Conservation (phyloP, 2,888 invertebrate genomes). For the Heliconius hortense region DNA sequence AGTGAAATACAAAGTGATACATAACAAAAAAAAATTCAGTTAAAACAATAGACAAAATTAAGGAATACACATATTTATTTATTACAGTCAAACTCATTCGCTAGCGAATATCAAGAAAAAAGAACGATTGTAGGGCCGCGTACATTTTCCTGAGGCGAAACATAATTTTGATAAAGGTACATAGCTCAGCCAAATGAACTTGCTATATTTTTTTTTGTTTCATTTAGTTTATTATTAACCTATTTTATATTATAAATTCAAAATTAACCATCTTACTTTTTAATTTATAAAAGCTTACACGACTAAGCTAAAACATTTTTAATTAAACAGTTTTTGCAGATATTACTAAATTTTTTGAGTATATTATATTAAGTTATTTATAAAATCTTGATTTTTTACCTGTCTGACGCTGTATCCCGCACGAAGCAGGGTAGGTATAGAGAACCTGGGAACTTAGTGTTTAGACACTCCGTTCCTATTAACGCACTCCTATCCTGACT, state of each 20-base stretch:
- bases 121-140: constrained; percentile 17
- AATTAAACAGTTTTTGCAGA: not conserved
- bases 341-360: not conserved
- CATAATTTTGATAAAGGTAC: constrained; percentile 39
- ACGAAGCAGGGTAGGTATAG: no score
- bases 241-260: constrained; percentile 10
- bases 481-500: no score
- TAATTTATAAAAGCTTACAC: constrained; percentile 1
- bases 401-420: not conserved
- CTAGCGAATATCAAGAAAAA: not conserved
- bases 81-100: not conserved
- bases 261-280: not conserved
- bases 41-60: no score
- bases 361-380: not conserved
- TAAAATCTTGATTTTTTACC: not conserved
- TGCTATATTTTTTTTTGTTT: constrained; percentile 9
- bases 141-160: constrained; percentile 37
- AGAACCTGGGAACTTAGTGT: not conserved
- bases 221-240: constrained; percentile 7
- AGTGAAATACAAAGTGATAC: no score
- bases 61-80: no score
- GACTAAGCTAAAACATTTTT: not conserved
- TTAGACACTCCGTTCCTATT: not conserved
- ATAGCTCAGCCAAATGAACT: constrained; percentile 23
- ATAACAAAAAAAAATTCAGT: no score